A percentile compares a stretch with the other conserved stretches of the same genome.
These are phyloP conservation scores for Miltochrista miniata DNA, from an alignment of 2,888 invertebrate species.

Conservation along the genomic window DNA sequence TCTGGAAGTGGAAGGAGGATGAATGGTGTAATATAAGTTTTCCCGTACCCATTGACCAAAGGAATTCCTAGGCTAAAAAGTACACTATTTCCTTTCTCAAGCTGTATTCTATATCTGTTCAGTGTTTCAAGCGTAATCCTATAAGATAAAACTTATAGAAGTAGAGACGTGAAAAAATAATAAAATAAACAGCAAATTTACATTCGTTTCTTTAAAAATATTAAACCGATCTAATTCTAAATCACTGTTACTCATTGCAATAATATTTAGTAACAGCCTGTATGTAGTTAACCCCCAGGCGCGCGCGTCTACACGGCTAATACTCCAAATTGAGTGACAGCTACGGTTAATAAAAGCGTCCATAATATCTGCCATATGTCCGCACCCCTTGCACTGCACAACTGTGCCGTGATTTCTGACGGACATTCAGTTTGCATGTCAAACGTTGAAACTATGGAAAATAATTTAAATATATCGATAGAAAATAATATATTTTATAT, in stretches of 20 bases:
- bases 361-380: slow-evolving; percentile 75
- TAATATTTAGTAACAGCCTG: slow-evolving; percentile 40
- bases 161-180: too few species aligned
- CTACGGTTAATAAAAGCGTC: slow-evolving; percentile 74
- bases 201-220: too few species aligned
- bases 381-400: slow-evolving; percentile 54
- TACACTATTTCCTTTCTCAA: too few species aligned
- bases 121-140: too few species aligned
- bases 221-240: background rate
- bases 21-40: too few species aligned
- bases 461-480: background rate
- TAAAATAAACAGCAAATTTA: too few species aligned
- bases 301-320: slow-evolving; percentile 59
- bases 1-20: too few species aligned
- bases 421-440: slow-evolving; percentile 18
- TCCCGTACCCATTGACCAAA: too few species aligned
- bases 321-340: slow-evolving; percentile 79
- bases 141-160: too few species aligned
- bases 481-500: background rate
- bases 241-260: background rate
- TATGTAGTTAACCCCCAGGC: slow-evolving; percentile 45
- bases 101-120: too few species aligned
- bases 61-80: too few species aligned
- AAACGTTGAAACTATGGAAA: slow-evolving; percentile 2
- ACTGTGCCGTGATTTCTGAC: slow-evolving; percentile 42